Conservation (phyloP, 1,140 invertebrate genomes). For the Magallana angulata region DNA sequence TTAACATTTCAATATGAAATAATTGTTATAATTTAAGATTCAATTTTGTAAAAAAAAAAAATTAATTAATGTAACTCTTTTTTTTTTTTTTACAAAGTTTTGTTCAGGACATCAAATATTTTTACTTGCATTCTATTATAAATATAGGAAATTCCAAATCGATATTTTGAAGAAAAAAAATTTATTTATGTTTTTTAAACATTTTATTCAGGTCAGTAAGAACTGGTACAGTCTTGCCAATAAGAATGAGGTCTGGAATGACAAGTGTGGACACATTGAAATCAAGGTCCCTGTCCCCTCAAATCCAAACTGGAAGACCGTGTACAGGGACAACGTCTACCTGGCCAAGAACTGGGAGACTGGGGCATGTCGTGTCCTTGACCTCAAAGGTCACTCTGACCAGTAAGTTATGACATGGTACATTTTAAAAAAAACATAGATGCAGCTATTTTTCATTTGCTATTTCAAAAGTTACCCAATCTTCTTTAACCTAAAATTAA, state of each 20-base stretch:
- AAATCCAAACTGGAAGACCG: slow-evolving; percentile 70
- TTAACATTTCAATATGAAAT: no score
- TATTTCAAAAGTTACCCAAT: no score
- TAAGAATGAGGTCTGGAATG: slow-evolving; percentile 73
- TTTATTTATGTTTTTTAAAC: not conserved
- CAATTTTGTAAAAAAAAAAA: no score
- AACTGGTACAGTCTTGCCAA: slow-evolving; percentile 72
- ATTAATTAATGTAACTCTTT: no score
- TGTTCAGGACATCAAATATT: no score
- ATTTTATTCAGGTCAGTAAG: slow-evolving; percentile 70
- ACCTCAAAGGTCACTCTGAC: slow-evolving; percentile 72
- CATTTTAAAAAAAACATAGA: no score
- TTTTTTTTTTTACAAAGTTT: no score
- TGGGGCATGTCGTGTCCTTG: slow-evolving; percentile 65
- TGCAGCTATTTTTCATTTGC: no score
- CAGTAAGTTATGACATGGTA: slow-evolving; percentile 70
- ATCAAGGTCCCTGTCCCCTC: slow-evolving; percentile 66
- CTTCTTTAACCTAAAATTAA: no score
- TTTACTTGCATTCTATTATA: no score
- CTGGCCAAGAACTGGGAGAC: slow-evolving; percentile 71
- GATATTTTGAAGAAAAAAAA: not conserved
- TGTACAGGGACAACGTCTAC: slow-evolving; percentile 72
- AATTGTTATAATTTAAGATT: no score
- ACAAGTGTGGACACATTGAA: slow-evolving; percentile 70
- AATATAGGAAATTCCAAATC: no score